phyloP scores from a whole-genome alignment of 2,113 vertebrate genomes.

The Ceyx melanurus region DNA sequence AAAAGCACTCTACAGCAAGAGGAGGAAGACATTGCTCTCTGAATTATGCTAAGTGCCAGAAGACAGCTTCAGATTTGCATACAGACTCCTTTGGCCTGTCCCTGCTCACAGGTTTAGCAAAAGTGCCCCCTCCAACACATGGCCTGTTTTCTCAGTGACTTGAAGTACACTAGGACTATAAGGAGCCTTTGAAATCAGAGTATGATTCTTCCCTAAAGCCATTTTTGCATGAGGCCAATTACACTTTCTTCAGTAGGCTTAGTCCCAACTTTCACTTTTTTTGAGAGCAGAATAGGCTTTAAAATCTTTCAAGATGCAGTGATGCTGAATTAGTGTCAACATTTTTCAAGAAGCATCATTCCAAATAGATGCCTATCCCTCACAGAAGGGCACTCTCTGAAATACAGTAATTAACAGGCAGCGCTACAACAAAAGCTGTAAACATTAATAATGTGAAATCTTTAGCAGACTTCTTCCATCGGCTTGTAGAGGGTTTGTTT shows the following conservation, averaged over 20 bases:
- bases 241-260: background rate
- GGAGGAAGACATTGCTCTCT: background rate
- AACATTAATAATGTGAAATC: conserved; percentile 72
- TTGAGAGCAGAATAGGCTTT: background rate
- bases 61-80: background rate
- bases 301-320: background rate
- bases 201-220: background rate
- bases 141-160: background rate
- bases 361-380: conserved; percentile 10
- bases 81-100: background rate
- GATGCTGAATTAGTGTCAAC: conserved; percentile 47
- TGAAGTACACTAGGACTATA: background rate
- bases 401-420: conserved; percentile 70
- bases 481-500: conserved; percentile 61
- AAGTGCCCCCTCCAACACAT: background rate
- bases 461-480: conserved; percentile 52
- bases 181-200: background rate
- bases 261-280: background rate
- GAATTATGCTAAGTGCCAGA: background rate
- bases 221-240: background rate
- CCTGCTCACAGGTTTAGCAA: background rate
- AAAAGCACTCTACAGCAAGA: background rate
- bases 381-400: conserved; percentile 42
- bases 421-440: conserved; percentile 59
- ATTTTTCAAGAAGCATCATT: conserved; percentile 38